Conservation (phyloP, 2,888 invertebrate genomes). For the Epiperipatus broadwayi region DNA sequence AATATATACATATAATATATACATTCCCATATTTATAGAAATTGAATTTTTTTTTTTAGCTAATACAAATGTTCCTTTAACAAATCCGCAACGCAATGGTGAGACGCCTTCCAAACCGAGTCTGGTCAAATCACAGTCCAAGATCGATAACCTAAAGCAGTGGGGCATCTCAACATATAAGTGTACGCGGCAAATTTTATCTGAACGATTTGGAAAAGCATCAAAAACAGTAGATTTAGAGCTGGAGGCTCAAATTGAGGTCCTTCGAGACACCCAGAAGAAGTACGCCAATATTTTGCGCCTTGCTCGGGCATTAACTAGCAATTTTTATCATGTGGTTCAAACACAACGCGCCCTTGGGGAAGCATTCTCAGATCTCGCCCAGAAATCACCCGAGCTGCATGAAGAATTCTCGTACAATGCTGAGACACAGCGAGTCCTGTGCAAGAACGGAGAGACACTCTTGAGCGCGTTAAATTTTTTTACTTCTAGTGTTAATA, state of each 20-base stretch:
- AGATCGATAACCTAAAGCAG: slow-evolving; percentile 75
- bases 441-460: slow-evolving; percentile 81
- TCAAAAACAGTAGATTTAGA: slow-evolving; percentile 42
- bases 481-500: slow-evolving; percentile 86
- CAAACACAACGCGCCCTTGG: slow-evolving; percentile 68
- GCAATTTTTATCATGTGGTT: slow-evolving; percentile 70
- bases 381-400: slow-evolving; percentile 85
- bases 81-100: too few relatives aligned
- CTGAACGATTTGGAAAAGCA: slow-evolving; percentile 76
- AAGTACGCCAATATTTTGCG: slow-evolving; percentile 46
- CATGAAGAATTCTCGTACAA: slow-evolving; percentile 87
- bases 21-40: too few relatives aligned
- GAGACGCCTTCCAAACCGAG: too few relatives aligned
- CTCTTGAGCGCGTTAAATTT: slow-evolving; percentile 79
- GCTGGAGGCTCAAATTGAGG: slow-evolving; percentile 79
- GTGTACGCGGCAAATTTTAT: slow-evolving; percentile 86
- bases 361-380: slow-evolving; percentile 81
- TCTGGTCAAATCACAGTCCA: slow-evolving; percentile 37
- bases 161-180: slow-evolving; percentile 98
- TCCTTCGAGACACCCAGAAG: slow-evolving; percentile 75
- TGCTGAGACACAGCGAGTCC: slow-evolving; percentile 79
- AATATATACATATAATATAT: too few relatives aligned
- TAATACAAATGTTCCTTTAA: too few relatives aligned
- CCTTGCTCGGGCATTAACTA: slow-evolving; percentile 60
- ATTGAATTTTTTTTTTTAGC: too few relatives aligned